Evolutionary conservation across 2,797 vertebrate species (phyloP).

Genomic region (Meda fulgida): DNA sequence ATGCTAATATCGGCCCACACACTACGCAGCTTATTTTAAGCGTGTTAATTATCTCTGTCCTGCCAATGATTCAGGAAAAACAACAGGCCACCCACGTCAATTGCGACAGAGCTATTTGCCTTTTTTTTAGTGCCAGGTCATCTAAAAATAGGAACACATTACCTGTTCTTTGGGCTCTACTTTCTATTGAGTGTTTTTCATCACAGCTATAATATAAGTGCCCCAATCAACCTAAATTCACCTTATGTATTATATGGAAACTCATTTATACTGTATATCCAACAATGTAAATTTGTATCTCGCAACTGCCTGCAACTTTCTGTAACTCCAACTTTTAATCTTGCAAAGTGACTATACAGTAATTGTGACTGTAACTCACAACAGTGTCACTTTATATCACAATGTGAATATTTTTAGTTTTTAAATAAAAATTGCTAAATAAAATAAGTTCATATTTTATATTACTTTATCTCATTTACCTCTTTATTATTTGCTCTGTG

Average conservation of each 20-base stretch:
- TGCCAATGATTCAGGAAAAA: conserved; percentile 41
- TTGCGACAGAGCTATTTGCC: conserved; percentile 1
- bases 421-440: neutral
- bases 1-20: conserved; percentile 52
- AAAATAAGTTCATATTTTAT: neutral
- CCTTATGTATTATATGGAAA: neutral
- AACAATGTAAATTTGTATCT: neutral
- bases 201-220: neutral
- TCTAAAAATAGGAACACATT: neutral
- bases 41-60: conserved; percentile 45
- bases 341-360: neutral
- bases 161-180: neutral
- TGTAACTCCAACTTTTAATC: neutral
- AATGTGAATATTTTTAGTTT: neutral
- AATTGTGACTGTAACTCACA: neutral
- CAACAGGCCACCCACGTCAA: conserved; percentile 48
- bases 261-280: neutral
- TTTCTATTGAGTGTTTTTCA: neutral
- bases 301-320: neutral
- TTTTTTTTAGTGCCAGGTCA: conserved; percentile 7
- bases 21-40: conserved; percentile 49
- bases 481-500: neutral
- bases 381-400: neutral
- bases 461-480: neutral
- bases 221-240: neutral